Base-by-base conservation (phyloP, 1,140 invertebrate genomes). In the Choristoneura fumiferana region DNA sequence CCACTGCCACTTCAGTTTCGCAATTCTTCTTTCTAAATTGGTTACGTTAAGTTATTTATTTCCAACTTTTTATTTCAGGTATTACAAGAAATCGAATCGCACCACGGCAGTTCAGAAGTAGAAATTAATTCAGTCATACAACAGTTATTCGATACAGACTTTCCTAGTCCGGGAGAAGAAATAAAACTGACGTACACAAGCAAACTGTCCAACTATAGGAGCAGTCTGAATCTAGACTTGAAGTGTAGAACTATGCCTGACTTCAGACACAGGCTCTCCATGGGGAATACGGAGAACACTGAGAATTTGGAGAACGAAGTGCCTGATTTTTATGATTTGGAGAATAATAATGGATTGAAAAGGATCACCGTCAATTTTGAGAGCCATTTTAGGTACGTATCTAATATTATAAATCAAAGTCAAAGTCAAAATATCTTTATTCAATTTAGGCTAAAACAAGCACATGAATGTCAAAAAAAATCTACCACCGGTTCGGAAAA, bases 1-100 rank as follows among this genome's bases (percentile, higher is more conserved):
- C n/a, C n/a, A n/a, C n/a, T n/a, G n/a, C n/a, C n/a, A n/a, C n/a
- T n/a, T n/a, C n/a, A n/a, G n/a, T n/a, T n/a, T n/a, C n/a, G n/a
- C n/a, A n/a, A n/a, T n/a, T n/a, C n/a, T n/a, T n/a, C n/a, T n/a
- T n/a, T n/a, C n/a, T n/a, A n/a, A n/a, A n/a, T n/a, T n/a, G n/a
- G n/a, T n/a, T n/a, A n/a, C n/a, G n/a, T 54, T 33, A 17, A 38
- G 6, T 45, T 29, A 35, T 37, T 62, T 65, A 9, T 14, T 45
- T 22, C 35, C 1, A 54, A 14, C 8, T 14, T 22, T 15, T 53
- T 53, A 13, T 67, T 70, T 0, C 69, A 94, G 92, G 87, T 95
- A 4, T 78, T 96, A 14, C 82, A 92, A 76, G 94, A 95, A 81
- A 87, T 95, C 15, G 93, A 94, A 81, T 91, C 91, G 9, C 89